These are phyloP conservation scores for Phyllopteryx taeniolatus DNA, from an alignment of 2,113 vertebrate species.

Conservation along the genomic window DNA sequence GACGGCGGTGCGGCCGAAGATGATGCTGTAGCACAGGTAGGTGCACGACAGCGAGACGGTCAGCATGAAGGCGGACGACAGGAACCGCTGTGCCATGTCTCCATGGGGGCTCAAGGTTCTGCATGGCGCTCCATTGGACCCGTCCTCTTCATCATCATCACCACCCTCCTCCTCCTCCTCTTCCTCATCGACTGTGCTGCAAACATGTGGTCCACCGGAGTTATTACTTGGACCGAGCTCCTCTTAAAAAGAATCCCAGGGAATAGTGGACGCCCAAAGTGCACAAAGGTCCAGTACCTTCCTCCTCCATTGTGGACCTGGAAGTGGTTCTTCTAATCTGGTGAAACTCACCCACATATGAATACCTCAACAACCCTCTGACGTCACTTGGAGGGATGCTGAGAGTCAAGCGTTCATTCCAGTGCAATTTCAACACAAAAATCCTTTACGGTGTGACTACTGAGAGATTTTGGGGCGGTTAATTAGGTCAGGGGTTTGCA, in stretches of 20 bases:
- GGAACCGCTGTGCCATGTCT: conserved; percentile 88
- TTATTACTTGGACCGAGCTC: no score
- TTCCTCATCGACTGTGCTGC: conserved; percentile 3
- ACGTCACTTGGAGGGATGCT: conserved; percentile 60
- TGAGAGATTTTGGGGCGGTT: background rate
- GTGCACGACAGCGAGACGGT: conserved; percentile 85
- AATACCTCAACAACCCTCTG: conserved; percentile 82
- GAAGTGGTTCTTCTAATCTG: conserved; percentile 5
- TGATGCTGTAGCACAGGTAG: conserved; percentile 83
- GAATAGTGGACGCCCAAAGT: conserved; percentile 7
- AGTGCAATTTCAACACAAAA: background rate
- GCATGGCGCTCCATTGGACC: conserved; percentile 71
- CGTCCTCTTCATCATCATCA: conserved; percentile 26
- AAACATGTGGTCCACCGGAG: background rate
- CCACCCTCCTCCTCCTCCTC: background rate
- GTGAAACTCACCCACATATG: conserved; percentile 26
- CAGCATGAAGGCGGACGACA: conserved; percentile 78
- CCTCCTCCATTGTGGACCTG: conserved; percentile 60
- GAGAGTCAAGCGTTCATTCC: background rate
- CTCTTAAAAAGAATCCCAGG: background rate
- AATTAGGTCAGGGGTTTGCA: background rate
- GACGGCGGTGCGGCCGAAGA: conserved; percentile 77
- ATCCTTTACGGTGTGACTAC: background rate
- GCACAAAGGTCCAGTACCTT: conserved; percentile 30
- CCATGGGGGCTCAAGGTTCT: conserved; percentile 78